phyloP scores from a whole-genome alignment of 2,888 invertebrate genomes.

The Bimastos eiseni region DNA sequence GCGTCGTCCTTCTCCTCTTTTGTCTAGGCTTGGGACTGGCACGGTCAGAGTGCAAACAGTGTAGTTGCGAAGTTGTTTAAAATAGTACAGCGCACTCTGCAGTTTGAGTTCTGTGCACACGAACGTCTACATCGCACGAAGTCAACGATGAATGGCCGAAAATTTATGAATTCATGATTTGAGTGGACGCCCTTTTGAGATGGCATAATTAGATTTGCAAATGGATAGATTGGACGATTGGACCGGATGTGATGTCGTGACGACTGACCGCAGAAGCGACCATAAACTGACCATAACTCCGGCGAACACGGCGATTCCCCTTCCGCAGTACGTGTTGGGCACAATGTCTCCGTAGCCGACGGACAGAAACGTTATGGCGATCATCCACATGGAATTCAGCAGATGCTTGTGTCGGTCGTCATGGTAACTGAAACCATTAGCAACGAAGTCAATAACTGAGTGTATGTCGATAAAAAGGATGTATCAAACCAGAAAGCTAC shows the following conservation, averaged over 20 bases:
- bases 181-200: neutral
- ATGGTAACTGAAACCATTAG: slow-evolving; percentile 36
- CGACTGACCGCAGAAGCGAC: neutral
- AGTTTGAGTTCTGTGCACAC: neutral
- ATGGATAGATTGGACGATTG: slow-evolving; percentile 5
- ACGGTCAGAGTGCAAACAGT: too few species aligned
- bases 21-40: too few species aligned
- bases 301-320: slow-evolving; percentile 58
- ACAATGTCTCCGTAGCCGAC: slow-evolving; percentile 62
- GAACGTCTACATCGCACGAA: neutral
- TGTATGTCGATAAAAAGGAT: neutral
- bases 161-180: neutral
- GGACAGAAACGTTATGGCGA: slow-evolving; percentile 61
- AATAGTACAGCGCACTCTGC: neutral
- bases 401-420: slow-evolving; percentile 51
- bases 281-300: slow-evolving; percentile 50
- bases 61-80: too few species aligned
- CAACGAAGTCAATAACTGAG: neutral
- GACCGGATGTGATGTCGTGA: neutral
- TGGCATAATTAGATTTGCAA: neutral
- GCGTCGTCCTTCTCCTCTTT: too few species aligned
- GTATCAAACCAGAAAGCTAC: neutral
- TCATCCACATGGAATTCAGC: slow-evolving; percentile 61
- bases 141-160: neutral
- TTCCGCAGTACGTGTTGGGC: slow-evolving; percentile 60